Conservation (phyloP, 2,797 vertebrate genomes). For the Tiaroga cobitis region DNA sequence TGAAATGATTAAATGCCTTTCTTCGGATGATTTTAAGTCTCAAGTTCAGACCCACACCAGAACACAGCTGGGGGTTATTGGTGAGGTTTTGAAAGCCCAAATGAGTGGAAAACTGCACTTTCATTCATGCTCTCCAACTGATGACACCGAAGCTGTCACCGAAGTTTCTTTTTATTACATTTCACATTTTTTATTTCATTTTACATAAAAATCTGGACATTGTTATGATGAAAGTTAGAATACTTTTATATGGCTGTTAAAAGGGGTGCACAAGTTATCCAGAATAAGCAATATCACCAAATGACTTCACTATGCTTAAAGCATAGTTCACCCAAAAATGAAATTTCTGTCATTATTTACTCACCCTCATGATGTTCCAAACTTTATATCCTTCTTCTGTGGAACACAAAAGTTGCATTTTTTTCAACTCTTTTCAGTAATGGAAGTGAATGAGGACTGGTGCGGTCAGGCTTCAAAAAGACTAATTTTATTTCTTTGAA, state of each 20-base stretch:
- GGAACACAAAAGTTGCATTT: neutral
- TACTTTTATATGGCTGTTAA: neutral
- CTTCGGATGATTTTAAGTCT: constrained; percentile 28
- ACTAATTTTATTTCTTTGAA: neutral
- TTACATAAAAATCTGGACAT: neutral
- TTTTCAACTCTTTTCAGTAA: neutral
- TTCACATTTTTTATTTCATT: constrained; percentile 26
- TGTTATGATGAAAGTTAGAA: neutral
- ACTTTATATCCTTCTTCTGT: neutral
- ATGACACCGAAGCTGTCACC: constrained; percentile 2
- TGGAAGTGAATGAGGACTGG: constrained; percentile 1
- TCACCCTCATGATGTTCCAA: neutral
- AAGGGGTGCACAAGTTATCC: neutral
- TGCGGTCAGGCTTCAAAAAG: neutral
- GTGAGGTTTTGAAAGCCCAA: neutral
- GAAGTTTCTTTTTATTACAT: constrained; percentile 21
- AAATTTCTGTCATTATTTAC: neutral
- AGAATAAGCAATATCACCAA: neutral
- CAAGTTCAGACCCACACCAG: constrained; percentile 47
- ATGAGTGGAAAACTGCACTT: constrained; percentile 5
- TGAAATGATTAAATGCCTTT: constrained; percentile 14
- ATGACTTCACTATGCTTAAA: neutral
- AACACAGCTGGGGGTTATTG: neutral
- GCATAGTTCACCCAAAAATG: neutral
- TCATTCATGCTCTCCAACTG: neutral